Percentiles rank a stretch among this genome's conserved stretches.
phyloP scores from a whole-genome alignment of 2,888 invertebrate species.

The Myathropa florea region DNA sequence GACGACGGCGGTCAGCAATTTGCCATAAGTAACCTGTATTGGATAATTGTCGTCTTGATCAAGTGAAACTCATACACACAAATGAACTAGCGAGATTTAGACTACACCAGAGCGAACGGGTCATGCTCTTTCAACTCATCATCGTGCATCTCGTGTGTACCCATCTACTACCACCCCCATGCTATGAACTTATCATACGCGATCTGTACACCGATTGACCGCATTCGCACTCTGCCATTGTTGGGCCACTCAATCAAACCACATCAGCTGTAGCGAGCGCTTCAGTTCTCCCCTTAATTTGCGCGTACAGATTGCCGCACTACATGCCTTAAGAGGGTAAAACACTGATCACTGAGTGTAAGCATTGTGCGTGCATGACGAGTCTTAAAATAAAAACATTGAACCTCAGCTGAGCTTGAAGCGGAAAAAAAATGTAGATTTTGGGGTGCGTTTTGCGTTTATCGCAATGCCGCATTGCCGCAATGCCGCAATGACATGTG shows the following conservation, averaged over 20 bases:
- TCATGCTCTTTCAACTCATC: slow-evolving; percentile 5
- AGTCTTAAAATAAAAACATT: slow-evolving; percentile 38
- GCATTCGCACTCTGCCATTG: slow-evolving; percentile 20
- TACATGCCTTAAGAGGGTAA: slow-evolving; percentile 1
- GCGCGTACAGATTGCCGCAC: slow-evolving; percentile 21
- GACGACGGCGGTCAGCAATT: slow-evolving; percentile 41
- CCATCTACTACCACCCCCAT: neutral
- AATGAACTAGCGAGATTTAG: slow-evolving; percentile 25
- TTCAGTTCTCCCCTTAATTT: slow-evolving; percentile 11
- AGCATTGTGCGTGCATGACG: slow-evolving; percentile 18
- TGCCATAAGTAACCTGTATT: slow-evolving; percentile 66
- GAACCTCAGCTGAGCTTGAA: slow-evolving; percentile 20
- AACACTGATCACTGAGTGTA: neutral
- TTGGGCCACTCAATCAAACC: slow-evolving; percentile 11
- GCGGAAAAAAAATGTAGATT: slow-evolving; percentile 12
- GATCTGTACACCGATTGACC: slow-evolving; percentile 19
- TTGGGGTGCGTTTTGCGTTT: slow-evolving; percentile 7
- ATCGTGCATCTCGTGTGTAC: slow-evolving; percentile 16
- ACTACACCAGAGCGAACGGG: slow-evolving; percentile 34
- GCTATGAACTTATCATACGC: neutral
- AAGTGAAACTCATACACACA: slow-evolving; percentile 23
- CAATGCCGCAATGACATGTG: neutral
- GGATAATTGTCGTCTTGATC: slow-evolving; percentile 66
- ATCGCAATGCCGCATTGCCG: slow-evolving; percentile 4
- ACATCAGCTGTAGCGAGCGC: slow-evolving; percentile 25